Conservation (phyloP, 2,113 vertebrate species). For the Centropus bengalensis region DNA sequence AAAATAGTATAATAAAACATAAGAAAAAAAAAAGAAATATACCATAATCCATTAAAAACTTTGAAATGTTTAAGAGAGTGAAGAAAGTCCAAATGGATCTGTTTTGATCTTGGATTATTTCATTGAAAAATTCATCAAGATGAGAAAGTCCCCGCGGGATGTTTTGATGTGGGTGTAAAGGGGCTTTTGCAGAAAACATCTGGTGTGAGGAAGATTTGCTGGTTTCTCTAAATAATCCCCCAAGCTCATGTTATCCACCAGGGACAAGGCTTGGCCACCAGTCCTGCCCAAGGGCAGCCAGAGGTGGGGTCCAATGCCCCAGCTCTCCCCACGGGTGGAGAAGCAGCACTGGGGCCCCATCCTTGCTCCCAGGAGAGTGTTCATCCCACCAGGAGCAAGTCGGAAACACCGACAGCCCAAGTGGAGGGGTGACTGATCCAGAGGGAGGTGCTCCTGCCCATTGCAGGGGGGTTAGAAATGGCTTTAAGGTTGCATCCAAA, state of each 20-base stretch:
- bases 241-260: fast-evolving
- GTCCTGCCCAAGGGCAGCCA: no score
- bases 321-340: no score
- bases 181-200: background rate
- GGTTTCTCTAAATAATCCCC: background rate
- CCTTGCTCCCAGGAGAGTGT: no score
- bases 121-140: background rate
- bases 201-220: fast-evolving
- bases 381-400: no score
- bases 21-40: background rate
- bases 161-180: slow-evolving; percentile 1
- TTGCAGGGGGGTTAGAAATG: no score
- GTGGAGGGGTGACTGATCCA: no score
- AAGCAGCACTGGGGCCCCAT: no score
- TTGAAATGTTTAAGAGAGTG: slow-evolving; percentile 1
- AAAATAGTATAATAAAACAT: slow-evolving; percentile 7
- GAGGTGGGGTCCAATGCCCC: no score
- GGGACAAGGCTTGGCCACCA: no score
- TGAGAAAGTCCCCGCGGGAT: background rate
- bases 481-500: no score
- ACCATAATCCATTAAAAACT: background rate
- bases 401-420: no score
- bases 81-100: background rate
- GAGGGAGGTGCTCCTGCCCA: no score
- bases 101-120: slow-evolving; percentile 36